Evolutionary conservation across 2,113 vertebrate species (phyloP).

Genomic region (Arenaria interpres): DNA sequence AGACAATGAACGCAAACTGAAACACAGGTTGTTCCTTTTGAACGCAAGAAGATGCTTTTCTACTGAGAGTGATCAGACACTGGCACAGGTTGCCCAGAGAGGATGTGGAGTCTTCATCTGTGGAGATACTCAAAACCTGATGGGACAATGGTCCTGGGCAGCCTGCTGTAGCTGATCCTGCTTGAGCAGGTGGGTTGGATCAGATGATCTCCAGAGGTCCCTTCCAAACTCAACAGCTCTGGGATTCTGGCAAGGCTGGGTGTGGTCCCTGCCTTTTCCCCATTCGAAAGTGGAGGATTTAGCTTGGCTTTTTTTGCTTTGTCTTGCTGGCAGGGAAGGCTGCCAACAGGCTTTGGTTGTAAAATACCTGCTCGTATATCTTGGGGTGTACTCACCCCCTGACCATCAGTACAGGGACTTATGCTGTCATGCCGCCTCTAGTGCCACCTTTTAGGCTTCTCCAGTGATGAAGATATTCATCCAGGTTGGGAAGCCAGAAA

Average conservation of each 20-base stretch:
- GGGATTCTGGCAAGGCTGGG: neutral
- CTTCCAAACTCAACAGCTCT: neutral
- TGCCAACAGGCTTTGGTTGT: neutral
- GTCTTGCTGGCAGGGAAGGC: neutral
- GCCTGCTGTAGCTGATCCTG: neutral
- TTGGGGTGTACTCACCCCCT: neutral
- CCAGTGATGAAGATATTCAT: neutral
- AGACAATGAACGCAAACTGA: neutral
- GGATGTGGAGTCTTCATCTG: neutral
- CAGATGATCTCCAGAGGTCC: neutral
- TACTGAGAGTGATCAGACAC: neutral
- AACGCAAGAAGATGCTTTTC: neutral
- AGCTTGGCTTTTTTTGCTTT: neutral
- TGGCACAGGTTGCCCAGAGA: neutral
- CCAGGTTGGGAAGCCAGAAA: neutral
- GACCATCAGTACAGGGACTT: neutral
- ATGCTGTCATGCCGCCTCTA: neutral
- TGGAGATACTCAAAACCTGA: neutral
- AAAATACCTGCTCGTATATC: neutral
- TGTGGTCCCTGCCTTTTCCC: neutral
- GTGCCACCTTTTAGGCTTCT: neutral
- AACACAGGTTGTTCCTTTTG: neutral
- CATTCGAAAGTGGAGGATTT: neutral
- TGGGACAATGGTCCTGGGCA: neutral
- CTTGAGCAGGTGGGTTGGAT: neutral